A percentile compares a stretch with the other conserved stretches of the same genome.
Evolutionary conservation across 2,888 invertebrate genomes (phyloP).

Genomic region (Pimpla rufipes): DNA sequence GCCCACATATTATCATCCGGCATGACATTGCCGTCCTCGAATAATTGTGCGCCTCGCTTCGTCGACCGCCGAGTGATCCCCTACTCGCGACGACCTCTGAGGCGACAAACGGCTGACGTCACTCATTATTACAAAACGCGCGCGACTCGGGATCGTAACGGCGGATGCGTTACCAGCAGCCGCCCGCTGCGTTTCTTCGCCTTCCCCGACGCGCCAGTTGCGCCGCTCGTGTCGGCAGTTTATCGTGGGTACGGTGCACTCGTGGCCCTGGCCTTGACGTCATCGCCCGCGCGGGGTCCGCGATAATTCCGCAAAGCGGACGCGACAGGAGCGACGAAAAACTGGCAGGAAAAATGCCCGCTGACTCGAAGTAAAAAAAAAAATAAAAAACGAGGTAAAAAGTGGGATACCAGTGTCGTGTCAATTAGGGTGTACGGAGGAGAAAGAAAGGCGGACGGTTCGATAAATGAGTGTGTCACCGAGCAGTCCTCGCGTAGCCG

Average conservation of each 20-base stretch:
- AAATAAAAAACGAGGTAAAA: neutral
- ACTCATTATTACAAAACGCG: slow-evolving; percentile 75
- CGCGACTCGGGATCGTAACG: no score
- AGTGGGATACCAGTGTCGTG: neutral
- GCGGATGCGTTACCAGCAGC: slow-evolving; percentile 45
- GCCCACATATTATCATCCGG: slow-evolving; percentile 65
- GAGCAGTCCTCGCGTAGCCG: slow-evolving; percentile 20
- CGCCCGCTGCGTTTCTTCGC: neutral
- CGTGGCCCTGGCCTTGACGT: slow-evolving; percentile 36
- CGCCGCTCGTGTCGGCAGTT: no score
- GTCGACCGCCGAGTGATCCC: slow-evolving; percentile 53
- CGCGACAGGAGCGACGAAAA: no score
- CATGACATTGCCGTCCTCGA: slow-evolving; percentile 61
- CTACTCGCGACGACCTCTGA: slow-evolving; percentile 58
- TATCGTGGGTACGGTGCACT: slow-evolving; percentile 19
- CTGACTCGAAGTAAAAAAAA: no score
- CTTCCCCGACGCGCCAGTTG: neutral
- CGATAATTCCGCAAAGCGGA: neutral
- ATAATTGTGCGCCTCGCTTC: slow-evolving; percentile 56
- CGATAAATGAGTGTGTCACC: slow-evolving; percentile 62
- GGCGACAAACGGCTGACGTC: slow-evolving; percentile 75
- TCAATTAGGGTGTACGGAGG: neutral
- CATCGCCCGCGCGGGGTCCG: no score
- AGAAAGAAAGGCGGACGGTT: slow-evolving; percentile 34
- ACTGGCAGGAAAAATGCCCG: no score